These are phyloP conservation scores for Rhorus exstirpatorius DNA, from an alignment of 2,888 invertebrate species.

Conservation along the genomic window DNA sequence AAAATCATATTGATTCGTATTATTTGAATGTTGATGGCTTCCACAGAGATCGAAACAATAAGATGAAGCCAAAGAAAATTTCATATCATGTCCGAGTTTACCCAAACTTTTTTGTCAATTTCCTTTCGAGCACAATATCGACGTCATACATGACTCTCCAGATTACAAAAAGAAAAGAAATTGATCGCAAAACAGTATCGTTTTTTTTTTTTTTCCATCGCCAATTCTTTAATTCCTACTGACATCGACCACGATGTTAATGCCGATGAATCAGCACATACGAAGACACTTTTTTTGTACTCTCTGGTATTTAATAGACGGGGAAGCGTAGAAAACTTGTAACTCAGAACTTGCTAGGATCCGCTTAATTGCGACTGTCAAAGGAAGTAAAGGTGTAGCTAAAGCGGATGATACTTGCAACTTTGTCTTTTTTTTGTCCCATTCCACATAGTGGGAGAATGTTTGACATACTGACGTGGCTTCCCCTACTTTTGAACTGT, in stretches of 20 bases:
- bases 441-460: not conserved
- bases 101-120: too few relatives aligned
- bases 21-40: too few relatives aligned
- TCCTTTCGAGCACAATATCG: too few relatives aligned
- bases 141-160: too few relatives aligned
- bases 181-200: too few relatives aligned
- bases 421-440: not conserved
- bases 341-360: conserved; percentile 8
- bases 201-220: not conserved
- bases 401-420: not conserved
- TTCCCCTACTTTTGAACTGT: not conserved
- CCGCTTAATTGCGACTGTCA: not conserved
- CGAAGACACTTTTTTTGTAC: not conserved
- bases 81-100: too few relatives aligned
- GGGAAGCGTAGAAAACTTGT: conserved; percentile 5
- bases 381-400: conserved; percentile 7
- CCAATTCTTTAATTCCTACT: too few relatives aligned
- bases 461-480: conserved; percentile 9
- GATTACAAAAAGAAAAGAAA: too few relatives aligned
- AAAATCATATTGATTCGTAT: too few relatives aligned
- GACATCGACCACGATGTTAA: too few relatives aligned
- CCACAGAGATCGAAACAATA: too few relatives aligned
- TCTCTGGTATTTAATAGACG: not conserved
- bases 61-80: too few relatives aligned
- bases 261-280: not conserved